These are phyloP conservation scores for Campopleginae sp. DNA, from an alignment of 2,888 invertebrate genomes.

Conservation along the genomic window DNA sequence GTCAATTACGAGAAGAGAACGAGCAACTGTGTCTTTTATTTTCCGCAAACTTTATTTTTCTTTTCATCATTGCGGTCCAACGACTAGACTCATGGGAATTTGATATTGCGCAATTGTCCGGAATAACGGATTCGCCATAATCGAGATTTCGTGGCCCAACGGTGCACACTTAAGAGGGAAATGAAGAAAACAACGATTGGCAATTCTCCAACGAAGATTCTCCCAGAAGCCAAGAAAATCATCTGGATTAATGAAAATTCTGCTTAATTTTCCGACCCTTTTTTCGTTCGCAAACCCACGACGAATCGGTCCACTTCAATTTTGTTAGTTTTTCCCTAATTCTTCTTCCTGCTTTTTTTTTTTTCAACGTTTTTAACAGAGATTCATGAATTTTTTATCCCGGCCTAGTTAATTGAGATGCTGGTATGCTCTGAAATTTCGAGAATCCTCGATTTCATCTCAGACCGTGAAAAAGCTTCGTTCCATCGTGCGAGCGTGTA, in stretches of 20 bases:
- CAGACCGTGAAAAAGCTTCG: constrained; percentile 69
- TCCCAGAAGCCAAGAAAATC: background rate
- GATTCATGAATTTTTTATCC: background rate
- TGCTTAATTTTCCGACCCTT: too few species aligned
- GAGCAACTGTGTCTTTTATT: constrained; percentile 9
- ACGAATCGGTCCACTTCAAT: background rate
- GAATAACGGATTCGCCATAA: constrained; percentile 54
- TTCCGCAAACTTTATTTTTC: background rate
- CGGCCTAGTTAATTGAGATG: constrained; percentile 2
- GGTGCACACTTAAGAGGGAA: background rate
- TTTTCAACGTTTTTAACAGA: background rate
- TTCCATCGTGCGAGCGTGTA: constrained; percentile 83
- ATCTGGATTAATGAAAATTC: background rate
- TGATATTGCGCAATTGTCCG: constrained; percentile 72
- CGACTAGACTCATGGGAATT: constrained; percentile 64
- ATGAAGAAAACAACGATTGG: background rate
- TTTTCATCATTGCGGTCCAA: constrained; percentile 12
- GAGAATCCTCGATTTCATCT: constrained; percentile 45
- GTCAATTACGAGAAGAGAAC: constrained; percentile 73
- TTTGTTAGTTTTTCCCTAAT: background rate
- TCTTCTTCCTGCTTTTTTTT: background rate
- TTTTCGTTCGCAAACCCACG: too few species aligned
- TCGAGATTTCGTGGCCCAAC: background rate
- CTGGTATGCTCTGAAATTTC: constrained; percentile 22
- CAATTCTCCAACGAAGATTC: background rate